These are phyloP conservation scores for Euleptes europaea DNA, from an alignment of 2,113 vertebrate species.

Conservation along the genomic window DNA sequence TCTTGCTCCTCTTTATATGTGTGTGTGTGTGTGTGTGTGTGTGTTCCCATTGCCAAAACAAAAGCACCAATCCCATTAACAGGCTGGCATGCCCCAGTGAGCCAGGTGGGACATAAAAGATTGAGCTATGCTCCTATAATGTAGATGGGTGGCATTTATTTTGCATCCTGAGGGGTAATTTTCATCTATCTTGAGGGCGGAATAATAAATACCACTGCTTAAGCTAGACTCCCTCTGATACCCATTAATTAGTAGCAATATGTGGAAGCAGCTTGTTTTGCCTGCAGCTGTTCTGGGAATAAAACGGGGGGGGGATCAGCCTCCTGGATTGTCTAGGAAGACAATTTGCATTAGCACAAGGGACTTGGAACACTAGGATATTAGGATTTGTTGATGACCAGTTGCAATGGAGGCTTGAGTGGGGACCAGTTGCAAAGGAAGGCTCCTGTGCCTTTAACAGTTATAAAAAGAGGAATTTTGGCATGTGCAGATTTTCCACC, in stretches of 20 bases:
- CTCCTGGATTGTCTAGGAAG: not conserved
- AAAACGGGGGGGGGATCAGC: conserved; percentile 5
- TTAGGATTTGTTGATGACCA: not conserved
- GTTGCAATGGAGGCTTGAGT: too few relatives aligned
- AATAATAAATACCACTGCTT: conserved; percentile 4
- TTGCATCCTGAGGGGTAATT: conserved; percentile 1
- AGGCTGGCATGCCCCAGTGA: not conserved
- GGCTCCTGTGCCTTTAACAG: not conserved
- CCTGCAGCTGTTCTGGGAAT: not conserved
- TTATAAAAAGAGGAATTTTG: not conserved
- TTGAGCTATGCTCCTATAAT: not conserved
- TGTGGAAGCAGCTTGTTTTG: conserved; percentile 19
- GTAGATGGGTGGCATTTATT: not conserved
- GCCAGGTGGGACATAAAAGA: not conserved
- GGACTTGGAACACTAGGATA: not conserved
- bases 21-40: not conserved
- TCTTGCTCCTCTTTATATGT: not conserved
- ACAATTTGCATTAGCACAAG: not conserved
- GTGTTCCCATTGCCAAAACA: not conserved
- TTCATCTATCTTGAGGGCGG: not conserved
- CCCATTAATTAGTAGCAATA: conserved; percentile 1
- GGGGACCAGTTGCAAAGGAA: not conserved
- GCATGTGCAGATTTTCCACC: not conserved
- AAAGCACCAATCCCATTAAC: not conserved
- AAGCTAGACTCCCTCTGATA: not conserved